These are phyloP conservation scores for Hyposmocoma kahamanoa DNA, from an alignment of 1,140 invertebrate species.

Conservation along the genomic window DNA sequence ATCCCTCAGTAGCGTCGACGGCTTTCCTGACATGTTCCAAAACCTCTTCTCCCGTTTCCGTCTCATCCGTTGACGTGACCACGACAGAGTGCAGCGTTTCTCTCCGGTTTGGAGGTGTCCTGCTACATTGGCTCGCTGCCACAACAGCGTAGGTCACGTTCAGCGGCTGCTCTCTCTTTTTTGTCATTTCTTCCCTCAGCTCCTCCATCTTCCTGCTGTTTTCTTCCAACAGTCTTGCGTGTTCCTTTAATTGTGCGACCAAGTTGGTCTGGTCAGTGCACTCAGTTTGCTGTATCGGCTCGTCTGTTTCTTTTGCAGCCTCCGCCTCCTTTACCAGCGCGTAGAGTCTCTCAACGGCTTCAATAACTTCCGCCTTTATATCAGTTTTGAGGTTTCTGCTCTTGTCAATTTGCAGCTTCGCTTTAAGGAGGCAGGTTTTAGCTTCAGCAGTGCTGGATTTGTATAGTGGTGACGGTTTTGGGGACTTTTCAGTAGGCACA, in stretches of 20 bases:
- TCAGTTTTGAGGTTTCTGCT: not conserved
- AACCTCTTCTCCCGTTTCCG: not conserved
- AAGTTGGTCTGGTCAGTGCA: not conserved
- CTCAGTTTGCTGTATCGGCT: not conserved
- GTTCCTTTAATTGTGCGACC: not conserved
- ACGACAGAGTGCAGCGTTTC: not conserved
- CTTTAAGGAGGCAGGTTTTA: not conserved
- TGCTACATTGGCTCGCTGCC: not conserved
- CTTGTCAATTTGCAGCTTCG: not conserved
- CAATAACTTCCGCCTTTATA: not conserved
- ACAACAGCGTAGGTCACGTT: not conserved
- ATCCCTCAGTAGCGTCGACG: not conserved
- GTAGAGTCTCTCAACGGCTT: not conserved
- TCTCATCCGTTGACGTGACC: not conserved
- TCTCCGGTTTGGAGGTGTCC: not conserved
- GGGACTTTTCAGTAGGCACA: not conserved
- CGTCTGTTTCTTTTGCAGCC: not conserved
- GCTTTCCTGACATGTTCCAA: not conserved
- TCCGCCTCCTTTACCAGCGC: not conserved
- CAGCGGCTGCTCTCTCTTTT: not conserved
- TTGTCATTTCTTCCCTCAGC: not conserved
- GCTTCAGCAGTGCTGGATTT: not conserved
- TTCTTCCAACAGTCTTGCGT: not conserved
- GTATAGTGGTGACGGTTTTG: not conserved
- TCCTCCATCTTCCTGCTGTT: not conserved